Conservation (phyloP, 2,888 invertebrate genomes). For the Melanophora roralis region DNA sequence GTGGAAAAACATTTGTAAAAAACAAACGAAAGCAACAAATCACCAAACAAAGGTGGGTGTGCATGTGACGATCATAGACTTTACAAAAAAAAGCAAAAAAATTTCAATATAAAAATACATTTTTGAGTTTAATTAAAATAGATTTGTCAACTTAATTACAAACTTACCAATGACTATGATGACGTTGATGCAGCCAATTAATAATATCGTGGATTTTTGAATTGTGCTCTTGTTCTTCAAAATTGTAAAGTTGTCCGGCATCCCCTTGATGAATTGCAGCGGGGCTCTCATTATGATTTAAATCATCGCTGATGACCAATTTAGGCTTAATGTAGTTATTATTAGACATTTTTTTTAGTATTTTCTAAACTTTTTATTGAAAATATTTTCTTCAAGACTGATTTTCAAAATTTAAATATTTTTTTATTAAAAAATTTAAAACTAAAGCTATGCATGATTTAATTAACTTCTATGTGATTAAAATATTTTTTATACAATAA, state of each 20-base stretch:
- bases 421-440: background rate
- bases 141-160: background rate
- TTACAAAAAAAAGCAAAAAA: background rate
- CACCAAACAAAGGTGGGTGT: slow-evolving; percentile 2
- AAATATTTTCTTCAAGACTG: background rate
- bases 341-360: slow-evolving; percentile 17
- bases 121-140: slow-evolving; percentile 20
- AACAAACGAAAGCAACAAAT: background rate
- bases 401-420: background rate
- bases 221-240: slow-evolving; percentile 65
- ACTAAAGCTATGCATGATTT: too few species aligned
- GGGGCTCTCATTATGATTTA: slow-evolving; percentile 23
- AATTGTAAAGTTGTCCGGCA: slow-evolving; percentile 45
- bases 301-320: slow-evolving; percentile 51
- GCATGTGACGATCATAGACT: slow-evolving; percentile 9
- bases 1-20: background rate
- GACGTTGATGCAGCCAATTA: slow-evolving; percentile 70
- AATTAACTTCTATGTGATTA: too few species aligned
- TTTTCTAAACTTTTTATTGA: background rate
- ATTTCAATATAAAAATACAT: too few species aligned
- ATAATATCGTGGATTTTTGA: slow-evolving; percentile 70
- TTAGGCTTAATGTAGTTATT: slow-evolving; percentile 43
- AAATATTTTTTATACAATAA: too few species aligned
- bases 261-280: background rate
- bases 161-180: slow-evolving; percentile 68